Base-by-base conservation (phyloP, 2,888 invertebrate genomes). In the Apantesis nais region DNA sequence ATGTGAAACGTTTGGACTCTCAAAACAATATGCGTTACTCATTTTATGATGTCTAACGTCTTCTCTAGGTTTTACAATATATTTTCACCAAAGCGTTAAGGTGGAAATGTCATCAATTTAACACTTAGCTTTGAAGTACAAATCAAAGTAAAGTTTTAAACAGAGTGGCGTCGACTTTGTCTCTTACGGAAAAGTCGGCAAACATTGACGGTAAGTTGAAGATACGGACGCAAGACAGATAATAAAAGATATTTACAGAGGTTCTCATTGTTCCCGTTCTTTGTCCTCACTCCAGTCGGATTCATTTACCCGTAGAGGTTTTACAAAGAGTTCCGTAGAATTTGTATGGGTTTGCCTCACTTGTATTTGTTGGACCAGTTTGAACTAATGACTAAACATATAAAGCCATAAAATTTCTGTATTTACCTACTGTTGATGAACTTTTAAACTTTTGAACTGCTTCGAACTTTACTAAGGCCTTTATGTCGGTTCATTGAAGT, bases 171-270 rank as follows among this genome's bases (percentile, higher is more conserved):
- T 58, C 37, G 66, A 55, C 55, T 55, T 55, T 58, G 52, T 55
- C 9, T 19, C 55, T 55, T 58, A 80, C 75, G 72, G 74, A 75
- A 77, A 83, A 83, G 75, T 78, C 74, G 75, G 75, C 74, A 85
- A 85, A 86, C 79, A 84, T 81, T 77, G 75, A 70, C 68, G 77
- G 74, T 67, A 75, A 79, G 73, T 71, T 68, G 72, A 77, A 79
- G 83, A 82, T 74, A 82, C 81, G 84, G 82, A 85, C 85, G 79
- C 78, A 80, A 79, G 79, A 74, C 77, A 78, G 81, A 86, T 85
- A 85, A 86, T 88, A 88, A 87, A 86, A 85, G 87, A 86, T 89
- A 87, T 88, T 90, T 88, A 86, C 87, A 72, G 83, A 86, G 83
- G 81, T 77, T 77, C 74, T 81, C 81, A 88, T 89, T 90, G 89